phyloP scores from a whole-genome alignment of 2,113 vertebrate genomes.

The Neodontobutis hainanensis region DNA sequence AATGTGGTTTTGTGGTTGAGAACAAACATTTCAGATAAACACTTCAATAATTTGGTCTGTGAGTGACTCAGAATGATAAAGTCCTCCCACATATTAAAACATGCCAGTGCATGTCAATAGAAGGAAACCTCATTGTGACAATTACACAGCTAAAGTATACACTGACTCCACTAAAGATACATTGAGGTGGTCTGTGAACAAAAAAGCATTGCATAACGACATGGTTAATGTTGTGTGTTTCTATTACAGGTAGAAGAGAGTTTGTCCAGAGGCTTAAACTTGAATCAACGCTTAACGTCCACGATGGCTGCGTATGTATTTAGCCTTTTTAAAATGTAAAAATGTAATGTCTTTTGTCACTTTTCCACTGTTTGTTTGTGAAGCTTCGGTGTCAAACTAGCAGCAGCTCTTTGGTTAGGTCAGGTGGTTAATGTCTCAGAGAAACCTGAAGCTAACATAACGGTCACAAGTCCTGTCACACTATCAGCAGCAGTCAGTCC shows the following conservation, averaged over 20 bases:
- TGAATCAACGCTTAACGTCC: slow-evolving; percentile 94
- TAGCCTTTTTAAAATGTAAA: neutral
- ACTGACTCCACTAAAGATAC: neutral
- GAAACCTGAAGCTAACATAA: slow-evolving; percentile 65
- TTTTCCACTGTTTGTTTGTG: slow-evolving; percentile 6
- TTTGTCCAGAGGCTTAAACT: slow-evolving; percentile 99
- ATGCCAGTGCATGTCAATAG: slow-evolving; percentile 15
- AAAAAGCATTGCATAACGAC: neutral
- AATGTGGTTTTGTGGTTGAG: too few relatives aligned
- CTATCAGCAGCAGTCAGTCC: slow-evolving; percentile 27
- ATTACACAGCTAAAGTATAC: neutral
- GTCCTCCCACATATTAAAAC: slow-evolving; percentile 7
- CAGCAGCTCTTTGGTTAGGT: slow-evolving; percentile 41
- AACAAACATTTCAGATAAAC: too few relatives aligned
- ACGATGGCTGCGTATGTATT: slow-evolving; percentile 97
- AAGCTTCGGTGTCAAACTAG: slow-evolving; percentile 16
- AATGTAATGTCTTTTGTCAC: neutral
- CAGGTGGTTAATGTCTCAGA: slow-evolving; percentile 42
- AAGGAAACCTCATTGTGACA: neutral
- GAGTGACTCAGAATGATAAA: neutral
- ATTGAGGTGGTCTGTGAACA: neutral
- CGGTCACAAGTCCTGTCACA: slow-evolving; percentile 51
- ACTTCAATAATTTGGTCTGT: too few relatives aligned
- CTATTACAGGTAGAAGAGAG: slow-evolving; percentile 91
- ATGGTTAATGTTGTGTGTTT: neutral